Base-by-base conservation (phyloP, 2,888 invertebrate species). In the Andrena hattorfiana region DNA sequence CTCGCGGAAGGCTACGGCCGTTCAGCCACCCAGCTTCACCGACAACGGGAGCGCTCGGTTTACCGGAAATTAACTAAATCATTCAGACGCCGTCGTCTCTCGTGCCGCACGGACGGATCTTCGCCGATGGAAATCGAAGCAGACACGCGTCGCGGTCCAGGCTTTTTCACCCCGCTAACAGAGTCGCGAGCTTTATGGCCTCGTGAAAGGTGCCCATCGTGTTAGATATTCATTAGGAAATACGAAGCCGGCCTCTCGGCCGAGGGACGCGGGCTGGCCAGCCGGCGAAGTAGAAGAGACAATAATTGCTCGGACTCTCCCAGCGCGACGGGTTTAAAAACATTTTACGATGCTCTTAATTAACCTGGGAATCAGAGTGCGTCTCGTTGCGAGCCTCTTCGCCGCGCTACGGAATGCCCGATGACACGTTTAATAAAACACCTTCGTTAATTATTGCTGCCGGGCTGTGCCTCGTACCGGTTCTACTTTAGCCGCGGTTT, bases 41-140 rank as follows among this genome's bases (percentile, higher is more conserved):
- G 87, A 89, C 89, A 71, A 77, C 81, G 84, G 69, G 69, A 7
- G 75, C 88, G 89, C 90, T 89, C 90, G 90, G 90, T 92, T 89
- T 90, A 87, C 89, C 91, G 89, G 91, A 90, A 91, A 93, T 93
- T 92, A 92, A 90, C 91, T 92, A 88, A 92, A 93, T 93, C 91
- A 92, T 93, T 92, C 89, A 92, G 63, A 54, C 78, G 72, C 13
- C 23, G 13, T 42, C 49, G 62, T 26, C 32, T 16, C 42, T 32
- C 35, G 51, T 13, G 60, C 30, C 59, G 51, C 64, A 63, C 59
- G n/a, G 49, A 63, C 1, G 42, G 63, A 56, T 35, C 60, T 42
- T 56, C 71, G 70, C 63, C 56, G 13, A 76, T 67, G 78, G 66
- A 74, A 84, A 84, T 85, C 80, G 83, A 81, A 88, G 83, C 70